Conservation (phyloP, 37 sponge, comb jelly and placozoan genomes). For the Ephydatia muelleri region DNA sequence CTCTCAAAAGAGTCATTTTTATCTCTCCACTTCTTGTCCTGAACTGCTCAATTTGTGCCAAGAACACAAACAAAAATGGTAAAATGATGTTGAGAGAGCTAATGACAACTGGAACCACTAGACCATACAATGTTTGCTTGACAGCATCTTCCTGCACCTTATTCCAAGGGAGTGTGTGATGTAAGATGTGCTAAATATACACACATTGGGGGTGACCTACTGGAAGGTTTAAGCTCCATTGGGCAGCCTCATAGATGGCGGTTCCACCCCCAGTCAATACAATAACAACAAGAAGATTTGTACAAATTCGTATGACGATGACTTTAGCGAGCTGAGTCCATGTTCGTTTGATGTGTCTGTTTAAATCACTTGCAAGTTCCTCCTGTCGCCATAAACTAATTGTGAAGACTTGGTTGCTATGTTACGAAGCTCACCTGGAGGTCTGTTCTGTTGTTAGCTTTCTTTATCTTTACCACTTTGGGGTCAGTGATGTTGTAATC, state of each 20-base stretch:
- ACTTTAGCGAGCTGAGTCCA: constrained; percentile 35
- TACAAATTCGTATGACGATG: constrained; percentile 49
- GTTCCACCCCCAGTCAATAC: constrained; percentile 56
- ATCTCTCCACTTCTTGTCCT: constrained; percentile 80
- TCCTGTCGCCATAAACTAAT: constrained; percentile 37
- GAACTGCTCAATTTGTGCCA: constrained; percentile 78
- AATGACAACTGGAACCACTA: constrained; percentile 64
- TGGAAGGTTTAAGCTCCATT: background rate
- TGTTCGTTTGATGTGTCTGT: constrained; percentile 43
- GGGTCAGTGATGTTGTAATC: constrained; percentile 83
- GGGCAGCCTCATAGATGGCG: constrained; percentile 66
- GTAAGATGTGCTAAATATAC: background rate
- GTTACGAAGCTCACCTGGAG: constrained; percentile 43
- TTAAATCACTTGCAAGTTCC: constrained; percentile 42
- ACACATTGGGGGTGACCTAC: background rate
- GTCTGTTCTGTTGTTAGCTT: constrained; percentile 59
- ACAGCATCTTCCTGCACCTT: background rate
- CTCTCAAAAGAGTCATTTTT: constrained; percentile 74
- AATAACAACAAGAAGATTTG: constrained; percentile 62
- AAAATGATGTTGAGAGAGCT: constrained; percentile 66
- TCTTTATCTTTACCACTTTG: constrained; percentile 62
- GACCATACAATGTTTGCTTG: constrained; percentile 29
- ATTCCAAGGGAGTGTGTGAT: background rate
- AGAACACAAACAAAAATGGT: constrained; percentile 69
- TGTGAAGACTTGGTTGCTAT: background rate